Evolutionary conservation across 2,888 invertebrate genomes (phyloP).

Genomic region (Ophion slaviceki): DNA sequence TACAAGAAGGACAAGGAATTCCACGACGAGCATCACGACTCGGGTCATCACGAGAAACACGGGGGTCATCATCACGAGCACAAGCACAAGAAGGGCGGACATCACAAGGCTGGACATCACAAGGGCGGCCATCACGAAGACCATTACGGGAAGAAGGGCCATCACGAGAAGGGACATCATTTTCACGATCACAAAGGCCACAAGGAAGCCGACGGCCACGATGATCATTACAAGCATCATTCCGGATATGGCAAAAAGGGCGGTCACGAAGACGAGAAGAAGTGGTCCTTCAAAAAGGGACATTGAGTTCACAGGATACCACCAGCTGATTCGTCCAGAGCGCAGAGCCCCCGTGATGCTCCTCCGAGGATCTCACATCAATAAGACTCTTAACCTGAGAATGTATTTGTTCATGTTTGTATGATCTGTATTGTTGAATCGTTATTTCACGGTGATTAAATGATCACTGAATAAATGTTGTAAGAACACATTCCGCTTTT

Average conservation of each 20-base stretch:
- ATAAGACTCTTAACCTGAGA: conserved; percentile 2
- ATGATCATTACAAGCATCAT: conserved; percentile 90
- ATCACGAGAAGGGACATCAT: conserved; percentile 92
- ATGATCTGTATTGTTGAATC: conserved; percentile 40
- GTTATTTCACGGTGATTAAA: conserved; percentile 35
- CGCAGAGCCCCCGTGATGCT: neutral
- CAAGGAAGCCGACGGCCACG: conserved; percentile 91
- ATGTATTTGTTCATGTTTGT: conserved; percentile 58
- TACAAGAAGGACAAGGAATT: conserved; percentile 94
- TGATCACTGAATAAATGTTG: conserved; percentile 57
- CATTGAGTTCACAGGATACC: conserved; percentile 73
- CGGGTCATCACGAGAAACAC: conserved; percentile 92
- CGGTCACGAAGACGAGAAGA: conserved; percentile 91
- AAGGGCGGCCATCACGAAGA: conserved; percentile 91
- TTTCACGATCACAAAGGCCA: conserved; percentile 92
- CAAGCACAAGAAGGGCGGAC: conserved; percentile 92
- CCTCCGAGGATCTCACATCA: conserved; percentile 29
- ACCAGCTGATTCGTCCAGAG: conserved; percentile 65
- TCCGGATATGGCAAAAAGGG: conserved; percentile 92
- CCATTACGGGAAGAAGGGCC: conserved; percentile 92
- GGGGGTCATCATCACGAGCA: conserved; percentile 92
- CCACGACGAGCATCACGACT: conserved; percentile 93
- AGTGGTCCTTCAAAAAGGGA: conserved; percentile 88
- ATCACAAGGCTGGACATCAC: conserved; percentile 92
- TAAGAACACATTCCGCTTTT: conserved; percentile 27